Evolutionary conservation across 2,797 vertebrate species (phyloP).

Genomic region (Poeciliopsis paucimaculata): DNA sequence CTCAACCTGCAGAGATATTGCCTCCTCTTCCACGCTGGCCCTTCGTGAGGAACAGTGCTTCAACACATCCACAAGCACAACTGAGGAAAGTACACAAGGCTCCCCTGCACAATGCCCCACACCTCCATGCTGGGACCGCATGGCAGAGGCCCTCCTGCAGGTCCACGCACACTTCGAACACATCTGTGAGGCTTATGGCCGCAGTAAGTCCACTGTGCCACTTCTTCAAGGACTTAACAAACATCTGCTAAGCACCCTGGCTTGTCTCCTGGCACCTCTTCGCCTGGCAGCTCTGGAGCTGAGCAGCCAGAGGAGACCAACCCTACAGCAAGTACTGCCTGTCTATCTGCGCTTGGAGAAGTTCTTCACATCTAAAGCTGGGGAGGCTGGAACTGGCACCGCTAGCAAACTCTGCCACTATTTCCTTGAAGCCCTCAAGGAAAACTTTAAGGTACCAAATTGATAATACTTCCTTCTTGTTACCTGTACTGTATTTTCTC

Average conservation of each 20-base stretch:
- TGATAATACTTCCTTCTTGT: not conserved
- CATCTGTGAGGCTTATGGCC: conserved; percentile 95
- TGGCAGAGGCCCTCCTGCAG: conserved; percentile 92
- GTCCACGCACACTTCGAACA: conserved; percentile 97
- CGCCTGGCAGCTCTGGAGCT: conserved; percentile 94
- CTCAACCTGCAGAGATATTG: conserved; percentile 91
- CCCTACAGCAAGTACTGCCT: conserved; percentile 94
- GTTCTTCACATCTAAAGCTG: conserved; percentile 97
- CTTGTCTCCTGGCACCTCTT: conserved; percentile 90
- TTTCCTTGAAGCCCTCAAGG: conserved; percentile 96
- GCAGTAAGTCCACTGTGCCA: conserved; percentile 92
- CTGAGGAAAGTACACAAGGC: conserved; percentile 83
- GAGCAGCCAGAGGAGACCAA: conserved; percentile 92
- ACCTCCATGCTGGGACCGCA: conserved; percentile 95
- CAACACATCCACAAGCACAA: conserved; percentile 84
- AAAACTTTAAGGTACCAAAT: conserved; percentile 90
- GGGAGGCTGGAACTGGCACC: conserved; percentile 88
- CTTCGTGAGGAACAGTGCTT: conserved; percentile 88
- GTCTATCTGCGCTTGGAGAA: conserved; percentile 97
- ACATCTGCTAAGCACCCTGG: conserved; percentile 93
- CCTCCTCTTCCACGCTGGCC: conserved; percentile 86
- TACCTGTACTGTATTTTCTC: not conserved
- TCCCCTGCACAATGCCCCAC: conserved; percentile 87
- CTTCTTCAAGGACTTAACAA: conserved; percentile 97
- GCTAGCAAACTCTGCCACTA: conserved; percentile 98